Conservation (phyloP, 30 jellyfish, hydroid and myxozoan species). For the Sanderia malayensis region DNA sequence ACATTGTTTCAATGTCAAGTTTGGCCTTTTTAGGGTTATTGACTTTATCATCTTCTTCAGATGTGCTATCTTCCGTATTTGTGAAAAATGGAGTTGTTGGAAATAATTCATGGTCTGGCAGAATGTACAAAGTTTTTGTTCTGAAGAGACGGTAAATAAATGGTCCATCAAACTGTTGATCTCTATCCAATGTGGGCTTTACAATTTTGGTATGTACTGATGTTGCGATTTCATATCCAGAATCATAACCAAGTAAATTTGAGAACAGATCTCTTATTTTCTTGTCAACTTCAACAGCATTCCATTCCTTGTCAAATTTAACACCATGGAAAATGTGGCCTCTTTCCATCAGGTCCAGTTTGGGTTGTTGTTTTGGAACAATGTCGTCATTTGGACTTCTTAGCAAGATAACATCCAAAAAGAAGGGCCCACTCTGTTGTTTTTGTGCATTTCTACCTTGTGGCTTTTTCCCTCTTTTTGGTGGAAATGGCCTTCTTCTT, state of each 20-base stretch:
- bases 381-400: background rate
- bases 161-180: constrained; percentile 13
- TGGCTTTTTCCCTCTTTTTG: too few species aligned
- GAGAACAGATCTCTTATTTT: constrained; percentile 1
- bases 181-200: constrained; percentile 15
- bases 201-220: constrained; percentile 25
- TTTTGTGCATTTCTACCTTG: too few species aligned
- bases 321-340: constrained; percentile 34
- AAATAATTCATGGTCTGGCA: constrained; percentile 25
- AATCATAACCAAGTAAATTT: constrained; percentile 6
- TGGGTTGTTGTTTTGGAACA: constrained; percentile 8
- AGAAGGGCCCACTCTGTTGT: background rate
- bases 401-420: background rate
- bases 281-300: background rate
- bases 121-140: constrained; percentile 11
- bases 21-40: too few species aligned
- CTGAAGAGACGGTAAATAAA: constrained; percentile 14
- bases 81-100: constrained; percentile 2
- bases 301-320: constrained; percentile 20
- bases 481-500: too few species aligned
- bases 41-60: too few species aligned
- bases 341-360: constrained; percentile 20
- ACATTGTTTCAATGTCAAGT: too few species aligned
- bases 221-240: constrained; percentile 17
- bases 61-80: too few species aligned